Evolutionary conservation across 2,113 vertebrate species (phyloP).

Genomic region (Chlamydotis undulata): DNA sequence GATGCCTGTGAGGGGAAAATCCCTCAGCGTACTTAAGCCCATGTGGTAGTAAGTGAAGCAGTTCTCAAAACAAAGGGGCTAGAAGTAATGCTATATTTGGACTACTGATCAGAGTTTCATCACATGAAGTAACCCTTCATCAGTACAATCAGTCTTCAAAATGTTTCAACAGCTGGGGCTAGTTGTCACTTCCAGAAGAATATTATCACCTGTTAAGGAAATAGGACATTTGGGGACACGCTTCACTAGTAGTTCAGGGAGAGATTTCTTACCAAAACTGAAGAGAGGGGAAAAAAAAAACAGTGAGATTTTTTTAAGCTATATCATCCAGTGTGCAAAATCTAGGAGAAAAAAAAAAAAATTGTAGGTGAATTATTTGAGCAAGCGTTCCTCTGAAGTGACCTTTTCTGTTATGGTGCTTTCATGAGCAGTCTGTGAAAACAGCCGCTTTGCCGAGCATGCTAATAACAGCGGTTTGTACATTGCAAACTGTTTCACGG

Average conservation of each 20-base stretch:
- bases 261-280: neutral
- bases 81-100: neutral
- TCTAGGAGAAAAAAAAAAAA: neutral
- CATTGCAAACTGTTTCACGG: neutral
- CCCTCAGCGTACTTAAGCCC: neutral
- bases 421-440: neutral
- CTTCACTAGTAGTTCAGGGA: neutral
- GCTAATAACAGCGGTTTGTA: neutral
- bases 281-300: rapidly evolving
- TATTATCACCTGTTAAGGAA: slow-evolving; percentile 13
- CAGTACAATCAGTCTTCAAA: neutral
- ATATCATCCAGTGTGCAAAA: neutral
- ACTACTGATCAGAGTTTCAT: neutral
- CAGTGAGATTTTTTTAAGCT: neutral
- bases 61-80: slow-evolving; percentile 5
- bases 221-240: neutral
- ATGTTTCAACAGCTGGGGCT: neutral
- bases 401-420: neutral
- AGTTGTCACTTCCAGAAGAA: neutral
- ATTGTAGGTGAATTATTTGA: neutral
- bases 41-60: neutral
- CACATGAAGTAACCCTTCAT: neutral
- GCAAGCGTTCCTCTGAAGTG: neutral
- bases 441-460: neutral
- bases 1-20: neutral